phyloP scores from a whole-genome alignment of 2,797 vertebrate genomes.

The Mormyrus proboscirostris region DNA sequence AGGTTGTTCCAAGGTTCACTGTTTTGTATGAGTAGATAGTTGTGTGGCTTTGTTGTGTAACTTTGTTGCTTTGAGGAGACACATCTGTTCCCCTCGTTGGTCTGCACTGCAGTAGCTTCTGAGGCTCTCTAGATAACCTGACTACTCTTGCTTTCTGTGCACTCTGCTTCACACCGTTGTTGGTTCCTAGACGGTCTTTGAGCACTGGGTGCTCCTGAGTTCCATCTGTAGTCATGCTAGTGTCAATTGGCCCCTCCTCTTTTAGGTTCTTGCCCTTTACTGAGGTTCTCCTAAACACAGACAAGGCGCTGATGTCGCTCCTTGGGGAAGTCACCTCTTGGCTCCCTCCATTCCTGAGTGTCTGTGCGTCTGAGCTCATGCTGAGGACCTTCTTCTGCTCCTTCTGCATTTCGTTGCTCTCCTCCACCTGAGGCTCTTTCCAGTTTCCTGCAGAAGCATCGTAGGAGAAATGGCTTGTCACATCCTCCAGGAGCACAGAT shows the following conservation, averaged over 20 bases:
- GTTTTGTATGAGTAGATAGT: conserved; percentile 28
- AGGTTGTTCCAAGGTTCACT: conserved; percentile 15
- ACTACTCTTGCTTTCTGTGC: not conserved
- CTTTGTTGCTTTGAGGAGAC: not conserved
- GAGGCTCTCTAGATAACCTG: not conserved
- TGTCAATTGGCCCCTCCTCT: not conserved
- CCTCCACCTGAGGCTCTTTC: conserved; percentile 35
- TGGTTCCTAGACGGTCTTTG: accelerated
- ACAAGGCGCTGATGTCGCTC: conserved; percentile 31
- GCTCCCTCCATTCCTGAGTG: conserved; percentile 10
- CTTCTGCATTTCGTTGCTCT: conserved; percentile 35
- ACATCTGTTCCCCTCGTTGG: not conserved
- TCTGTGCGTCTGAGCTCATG: conserved; percentile 18
- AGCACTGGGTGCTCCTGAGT: not conserved
- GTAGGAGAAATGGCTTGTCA: not conserved
- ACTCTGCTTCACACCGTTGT: not conserved
- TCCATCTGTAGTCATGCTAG: not conserved
- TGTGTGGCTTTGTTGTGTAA: conserved; percentile 26
- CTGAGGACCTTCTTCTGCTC: conserved; percentile 2
- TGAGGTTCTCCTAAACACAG: conserved; percentile 19
- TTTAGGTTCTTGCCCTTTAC: not conserved
- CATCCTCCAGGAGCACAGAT: not conserved
- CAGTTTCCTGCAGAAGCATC: not conserved
- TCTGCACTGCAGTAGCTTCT: not conserved
- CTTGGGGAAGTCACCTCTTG: conserved; percentile 8